Percentiles rank a stretch among this genome's conserved stretches.
Evolutionary conservation across 1,140 invertebrate genomes (phyloP).

Genomic region (Neodiprion fabricii): DNA sequence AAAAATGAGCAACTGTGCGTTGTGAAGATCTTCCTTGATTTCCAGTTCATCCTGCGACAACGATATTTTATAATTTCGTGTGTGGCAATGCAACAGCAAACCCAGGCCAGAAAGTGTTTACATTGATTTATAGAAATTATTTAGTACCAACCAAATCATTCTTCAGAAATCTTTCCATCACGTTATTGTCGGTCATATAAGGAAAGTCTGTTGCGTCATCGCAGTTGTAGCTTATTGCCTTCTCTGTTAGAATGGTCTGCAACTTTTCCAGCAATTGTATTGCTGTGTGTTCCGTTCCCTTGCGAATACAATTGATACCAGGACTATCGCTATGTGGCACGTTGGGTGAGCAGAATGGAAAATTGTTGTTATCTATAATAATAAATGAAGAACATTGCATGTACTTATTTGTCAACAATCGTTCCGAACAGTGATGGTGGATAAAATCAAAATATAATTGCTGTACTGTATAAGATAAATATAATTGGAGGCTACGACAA

Average conservation of each 20-base stretch:
- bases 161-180: slow-evolving; percentile 49
- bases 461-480: background rate
- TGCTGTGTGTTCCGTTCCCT: slow-evolving; percentile 65
- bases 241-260: slow-evolving; percentile 64
- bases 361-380: slow-evolving; percentile 58
- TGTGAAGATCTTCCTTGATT: slow-evolving; percentile 67
- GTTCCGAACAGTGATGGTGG: background rate
- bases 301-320: slow-evolving; percentile 67
- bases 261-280: slow-evolving; percentile 67
- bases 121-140: slow-evolving; percentile 9
- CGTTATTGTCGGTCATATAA: slow-evolving; percentile 66
- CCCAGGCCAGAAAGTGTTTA: background rate
- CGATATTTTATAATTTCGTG: background rate
- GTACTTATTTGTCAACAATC: background rate
- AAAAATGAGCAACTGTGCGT: slow-evolving; percentile 71
- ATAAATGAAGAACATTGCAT: slow-evolving; percentile 26
- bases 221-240: slow-evolving; percentile 67
- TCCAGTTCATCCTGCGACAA: slow-evolving; percentile 53
- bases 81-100: too few relatives aligned
- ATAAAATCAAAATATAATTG: background rate
- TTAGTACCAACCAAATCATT: slow-evolving; percentile 46
- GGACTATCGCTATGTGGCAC: slow-evolving; percentile 55
- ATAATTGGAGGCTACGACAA: too few relatives aligned
- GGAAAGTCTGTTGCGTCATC: slow-evolving; percentile 58
- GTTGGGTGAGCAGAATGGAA: slow-evolving; percentile 65